Evolutionary conservation across 2,797 vertebrate species (phyloP).

Genomic region (Platyrinchus mystaceus): DNA sequence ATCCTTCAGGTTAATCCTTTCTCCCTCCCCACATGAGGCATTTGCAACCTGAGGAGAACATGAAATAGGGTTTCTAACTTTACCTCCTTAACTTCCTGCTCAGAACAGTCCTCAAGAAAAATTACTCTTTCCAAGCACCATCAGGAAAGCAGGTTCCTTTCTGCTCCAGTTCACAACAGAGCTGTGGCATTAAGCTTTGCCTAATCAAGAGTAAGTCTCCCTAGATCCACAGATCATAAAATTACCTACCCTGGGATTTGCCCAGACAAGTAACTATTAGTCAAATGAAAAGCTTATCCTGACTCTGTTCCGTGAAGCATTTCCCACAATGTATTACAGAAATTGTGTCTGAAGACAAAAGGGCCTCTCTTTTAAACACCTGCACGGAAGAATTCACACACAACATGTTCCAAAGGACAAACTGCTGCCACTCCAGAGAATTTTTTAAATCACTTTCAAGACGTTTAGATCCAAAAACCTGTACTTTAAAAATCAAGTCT

Average conservation of each 20-base stretch:
- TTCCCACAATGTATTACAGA: neutral
- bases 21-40: neutral
- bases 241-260: conserved; percentile 30
- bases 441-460: neutral
- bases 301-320: conserved; percentile 24
- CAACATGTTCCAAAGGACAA: neutral
- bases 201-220: conserved; percentile 49
- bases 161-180: neutral
- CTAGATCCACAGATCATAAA: conserved; percentile 41
- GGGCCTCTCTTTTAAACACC: neutral
- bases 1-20: neutral
- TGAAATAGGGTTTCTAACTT: neutral
- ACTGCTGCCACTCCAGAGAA: neutral
- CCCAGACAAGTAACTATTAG: conserved; percentile 23
- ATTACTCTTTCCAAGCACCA: neutral
- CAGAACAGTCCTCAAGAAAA: neutral
- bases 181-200: neutral
- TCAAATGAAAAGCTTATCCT: conserved; percentile 37
- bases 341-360: neutral
- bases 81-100: neutral
- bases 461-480: neutral
- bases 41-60: neutral
- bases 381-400: neutral
- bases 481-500: neutral
- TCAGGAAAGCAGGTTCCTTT: neutral